A percentile compares a stretch with the other conserved stretches of the same genome.
phyloP scores from a whole-genome alignment of 2,797 vertebrate species.

The Xenops minutus region DNA sequence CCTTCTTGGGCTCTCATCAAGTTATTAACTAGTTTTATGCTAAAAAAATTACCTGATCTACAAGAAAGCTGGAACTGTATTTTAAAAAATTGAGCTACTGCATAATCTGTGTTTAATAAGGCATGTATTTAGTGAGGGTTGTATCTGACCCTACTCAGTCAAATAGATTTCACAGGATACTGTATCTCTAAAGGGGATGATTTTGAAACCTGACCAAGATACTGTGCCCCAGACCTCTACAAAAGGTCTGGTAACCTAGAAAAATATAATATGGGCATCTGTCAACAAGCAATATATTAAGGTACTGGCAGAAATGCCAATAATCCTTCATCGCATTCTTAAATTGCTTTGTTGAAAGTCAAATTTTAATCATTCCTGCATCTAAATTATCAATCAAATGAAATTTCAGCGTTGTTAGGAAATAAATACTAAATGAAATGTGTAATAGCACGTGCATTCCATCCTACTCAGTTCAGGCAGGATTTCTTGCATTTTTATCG shows the following conservation, averaged over 20 bases:
- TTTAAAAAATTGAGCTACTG: background rate
- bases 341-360: background rate
- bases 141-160: background rate
- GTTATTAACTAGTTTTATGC: background rate
- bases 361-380: background rate
- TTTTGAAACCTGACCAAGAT: background rate
- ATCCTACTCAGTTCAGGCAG: background rate
- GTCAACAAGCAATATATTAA: background rate
- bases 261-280: background rate
- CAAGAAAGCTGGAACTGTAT: background rate
- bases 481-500: background rate
- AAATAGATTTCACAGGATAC: background rate
- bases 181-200: background rate
- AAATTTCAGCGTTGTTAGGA: background rate
- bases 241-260: background rate
- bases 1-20: background rate
- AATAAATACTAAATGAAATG: background rate
- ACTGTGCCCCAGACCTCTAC: background rate
- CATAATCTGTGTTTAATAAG: background rate
- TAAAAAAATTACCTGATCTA: background rate
- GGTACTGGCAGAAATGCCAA: background rate
- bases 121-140: background rate
- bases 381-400: background rate
- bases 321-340: background rate
- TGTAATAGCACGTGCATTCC: background rate